These are phyloP conservation scores for Thecophora atra DNA, from an alignment of 2,888 invertebrate genomes.

Conservation along the genomic window DNA sequence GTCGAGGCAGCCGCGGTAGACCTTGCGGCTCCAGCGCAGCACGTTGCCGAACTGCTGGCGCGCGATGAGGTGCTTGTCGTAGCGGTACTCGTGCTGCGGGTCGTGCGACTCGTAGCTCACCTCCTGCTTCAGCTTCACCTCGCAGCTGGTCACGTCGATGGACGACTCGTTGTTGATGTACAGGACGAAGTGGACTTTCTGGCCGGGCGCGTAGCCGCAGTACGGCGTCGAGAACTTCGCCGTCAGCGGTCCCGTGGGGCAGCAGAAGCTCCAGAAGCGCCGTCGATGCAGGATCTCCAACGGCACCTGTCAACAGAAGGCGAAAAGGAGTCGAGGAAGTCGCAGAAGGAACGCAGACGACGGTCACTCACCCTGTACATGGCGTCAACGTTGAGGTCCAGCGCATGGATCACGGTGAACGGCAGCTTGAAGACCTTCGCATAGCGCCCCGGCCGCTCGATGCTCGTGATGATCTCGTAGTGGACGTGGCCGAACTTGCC, in stretches of 20 bases:
- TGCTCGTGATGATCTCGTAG: slow-evolving; percentile 80
- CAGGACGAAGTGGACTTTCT: slow-evolving; percentile 75
- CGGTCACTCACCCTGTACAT: slow-evolving; percentile 71
- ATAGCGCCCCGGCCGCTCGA: slow-evolving; percentile 86
- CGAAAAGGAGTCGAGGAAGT: not conserved
- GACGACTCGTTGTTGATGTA: slow-evolving; percentile 81
- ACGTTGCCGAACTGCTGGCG: slow-evolving; percentile 70
- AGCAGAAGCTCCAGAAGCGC: slow-evolving; percentile 65
- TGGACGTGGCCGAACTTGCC: slow-evolving; percentile 79
- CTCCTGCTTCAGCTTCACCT: slow-evolving; percentile 75
- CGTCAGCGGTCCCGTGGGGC: slow-evolving; percentile 63
- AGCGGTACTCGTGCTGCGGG: slow-evolving; percentile 63
- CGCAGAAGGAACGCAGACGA: not conserved
- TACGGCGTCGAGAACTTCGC: slow-evolving; percentile 70
- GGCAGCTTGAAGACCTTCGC: slow-evolving; percentile 82
- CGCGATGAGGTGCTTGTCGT: slow-evolving; percentile 62
- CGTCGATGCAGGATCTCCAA: slow-evolving; percentile 63
- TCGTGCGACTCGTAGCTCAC: slow-evolving; percentile 63
- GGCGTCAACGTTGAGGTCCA: slow-evolving; percentile 82
- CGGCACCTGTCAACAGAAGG: slow-evolving; percentile 52
- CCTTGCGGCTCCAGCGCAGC: slow-evolving; percentile 71
- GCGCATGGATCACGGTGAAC: slow-evolving; percentile 81
- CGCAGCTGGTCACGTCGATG: slow-evolving; percentile 72
- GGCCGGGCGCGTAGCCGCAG: slow-evolving; percentile 80
- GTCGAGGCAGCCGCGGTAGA: slow-evolving; percentile 73